Evolutionary conservation across 37 sponge, comb jelly and placozoan genomes (phyloP).

Genomic region (Beroe forskalii): DNA sequence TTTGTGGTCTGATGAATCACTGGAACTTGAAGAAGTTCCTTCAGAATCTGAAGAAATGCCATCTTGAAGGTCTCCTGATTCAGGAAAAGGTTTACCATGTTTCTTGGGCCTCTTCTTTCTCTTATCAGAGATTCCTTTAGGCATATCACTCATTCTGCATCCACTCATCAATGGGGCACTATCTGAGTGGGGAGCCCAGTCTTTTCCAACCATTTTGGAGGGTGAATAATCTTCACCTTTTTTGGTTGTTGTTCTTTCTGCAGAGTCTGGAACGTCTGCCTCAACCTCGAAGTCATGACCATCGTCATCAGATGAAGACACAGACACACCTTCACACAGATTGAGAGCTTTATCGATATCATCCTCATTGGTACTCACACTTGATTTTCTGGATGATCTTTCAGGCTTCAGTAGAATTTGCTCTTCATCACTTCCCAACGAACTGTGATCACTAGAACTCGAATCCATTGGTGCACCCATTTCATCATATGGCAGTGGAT

Average conservation of each 20-base stretch:
- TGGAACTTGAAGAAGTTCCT: too few species aligned
- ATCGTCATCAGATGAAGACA: not conserved
- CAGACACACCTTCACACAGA: not conserved
- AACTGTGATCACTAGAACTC: not conserved
- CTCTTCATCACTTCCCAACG: not conserved
- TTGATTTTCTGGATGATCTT: not conserved
- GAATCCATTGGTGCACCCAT: not conserved
- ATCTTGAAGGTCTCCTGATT: too few species aligned
- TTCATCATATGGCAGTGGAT: not conserved
- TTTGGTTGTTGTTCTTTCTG: too few species aligned
- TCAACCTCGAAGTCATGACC: not conserved
- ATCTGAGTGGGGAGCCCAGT: too few species aligned
- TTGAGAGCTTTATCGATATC: not conserved
- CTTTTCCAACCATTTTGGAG: too few species aligned
- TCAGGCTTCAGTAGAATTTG: not conserved
- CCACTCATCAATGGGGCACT: not conserved
- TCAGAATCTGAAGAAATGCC: too few species aligned
- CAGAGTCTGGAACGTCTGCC: not conserved
- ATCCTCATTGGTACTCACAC: not conserved
- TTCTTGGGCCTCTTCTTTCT: not conserved
- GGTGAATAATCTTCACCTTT: too few species aligned
- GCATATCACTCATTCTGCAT: not conserved
- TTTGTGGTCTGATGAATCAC: too few species aligned
- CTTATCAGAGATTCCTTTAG: not conserved
- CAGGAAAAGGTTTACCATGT: not conserved